A percentile compares a stretch with the other conserved stretches of the same genome.
Evolutionary conservation across 2,113 vertebrate genomes (phyloP).

Genomic region (Pangasianodon gigas): DNA sequence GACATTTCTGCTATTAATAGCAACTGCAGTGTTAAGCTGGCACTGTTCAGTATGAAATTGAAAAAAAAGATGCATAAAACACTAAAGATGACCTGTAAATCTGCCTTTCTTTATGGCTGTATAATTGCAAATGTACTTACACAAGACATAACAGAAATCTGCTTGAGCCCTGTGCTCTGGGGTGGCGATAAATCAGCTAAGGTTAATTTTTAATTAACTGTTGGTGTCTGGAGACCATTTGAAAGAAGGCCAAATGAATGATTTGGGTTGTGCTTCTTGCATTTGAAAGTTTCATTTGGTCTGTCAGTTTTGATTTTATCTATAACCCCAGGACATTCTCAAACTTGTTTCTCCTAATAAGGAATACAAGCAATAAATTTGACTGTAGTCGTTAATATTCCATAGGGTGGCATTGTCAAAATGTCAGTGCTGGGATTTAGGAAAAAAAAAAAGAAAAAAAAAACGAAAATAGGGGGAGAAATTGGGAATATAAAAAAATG

Average conservation of each 20-base stretch:
- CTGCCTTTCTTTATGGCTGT: background rate
- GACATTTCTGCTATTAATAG: conserved; percentile 2
- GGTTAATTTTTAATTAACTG: conserved; percentile 46
- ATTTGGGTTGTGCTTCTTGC: conserved; percentile 13
- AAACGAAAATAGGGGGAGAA: no score
- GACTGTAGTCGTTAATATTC: background rate
- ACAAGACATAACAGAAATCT: conserved; percentile 19
- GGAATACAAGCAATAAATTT: background rate
- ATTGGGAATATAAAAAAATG: background rate
- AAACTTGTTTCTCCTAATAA: background rate
- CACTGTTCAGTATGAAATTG: background rate
- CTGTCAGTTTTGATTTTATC: conserved; percentile 30
- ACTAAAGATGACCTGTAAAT: conserved; percentile 21
- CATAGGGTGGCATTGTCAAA: background rate
- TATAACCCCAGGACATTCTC: background rate
- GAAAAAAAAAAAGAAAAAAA: background rate
- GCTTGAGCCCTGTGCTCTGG: background rate
- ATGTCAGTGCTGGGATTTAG: background rate
- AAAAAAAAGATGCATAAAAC: background rate
- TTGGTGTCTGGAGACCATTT: conserved; percentile 28
- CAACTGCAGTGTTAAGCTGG: background rate
- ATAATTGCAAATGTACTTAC: conserved; percentile 23
- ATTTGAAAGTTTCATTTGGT: conserved; percentile 37
- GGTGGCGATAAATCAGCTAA: conserved; percentile 31
- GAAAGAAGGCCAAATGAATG: conserved; percentile 35